These are phyloP conservation scores for Halcyon malimbica DNA, from an alignment of 2,113 vertebrate genomes.

Conservation along the genomic window DNA sequence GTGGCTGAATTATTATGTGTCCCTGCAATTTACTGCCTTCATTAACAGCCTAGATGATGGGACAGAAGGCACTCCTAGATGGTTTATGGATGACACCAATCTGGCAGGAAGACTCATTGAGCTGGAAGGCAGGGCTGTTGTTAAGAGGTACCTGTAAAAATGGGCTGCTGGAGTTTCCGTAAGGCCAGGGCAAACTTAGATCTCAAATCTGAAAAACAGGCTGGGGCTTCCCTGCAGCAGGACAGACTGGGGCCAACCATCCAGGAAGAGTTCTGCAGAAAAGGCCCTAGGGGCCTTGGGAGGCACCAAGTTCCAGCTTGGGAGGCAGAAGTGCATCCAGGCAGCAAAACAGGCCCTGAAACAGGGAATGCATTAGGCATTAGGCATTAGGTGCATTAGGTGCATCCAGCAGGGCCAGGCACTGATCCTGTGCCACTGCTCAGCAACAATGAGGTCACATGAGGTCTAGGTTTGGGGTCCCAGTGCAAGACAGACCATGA, in stretches of 20 bases:
- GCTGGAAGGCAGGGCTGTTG: not conserved
- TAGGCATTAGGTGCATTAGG: too few relatives aligned
- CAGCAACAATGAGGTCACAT: not conserved
- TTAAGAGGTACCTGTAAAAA: not conserved
- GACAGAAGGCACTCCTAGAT: not conserved
- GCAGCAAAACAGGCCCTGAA: not conserved
- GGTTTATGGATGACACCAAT: not conserved
- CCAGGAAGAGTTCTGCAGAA: not conserved
- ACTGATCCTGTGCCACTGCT: fast-evolving
- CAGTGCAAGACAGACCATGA: not conserved
- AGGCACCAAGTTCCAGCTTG: not conserved
- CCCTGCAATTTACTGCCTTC: not conserved
- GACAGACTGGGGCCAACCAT: not conserved
- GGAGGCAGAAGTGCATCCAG: not conserved
- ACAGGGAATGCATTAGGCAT: not conserved
- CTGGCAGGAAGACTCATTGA: not conserved
- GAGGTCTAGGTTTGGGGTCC: not conserved
- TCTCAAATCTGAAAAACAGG: not conserved
- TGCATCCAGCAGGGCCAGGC: fast-evolving
- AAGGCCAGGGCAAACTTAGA: not conserved
- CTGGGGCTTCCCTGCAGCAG: not conserved
- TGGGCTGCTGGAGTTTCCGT: fast-evolving
- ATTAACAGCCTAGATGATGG: not conserved
- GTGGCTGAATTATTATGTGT: not conserved
- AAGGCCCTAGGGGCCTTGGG: not conserved